Base-by-base conservation (phyloP, 1,140 invertebrate genomes). In the Planococcus citri region DNA sequence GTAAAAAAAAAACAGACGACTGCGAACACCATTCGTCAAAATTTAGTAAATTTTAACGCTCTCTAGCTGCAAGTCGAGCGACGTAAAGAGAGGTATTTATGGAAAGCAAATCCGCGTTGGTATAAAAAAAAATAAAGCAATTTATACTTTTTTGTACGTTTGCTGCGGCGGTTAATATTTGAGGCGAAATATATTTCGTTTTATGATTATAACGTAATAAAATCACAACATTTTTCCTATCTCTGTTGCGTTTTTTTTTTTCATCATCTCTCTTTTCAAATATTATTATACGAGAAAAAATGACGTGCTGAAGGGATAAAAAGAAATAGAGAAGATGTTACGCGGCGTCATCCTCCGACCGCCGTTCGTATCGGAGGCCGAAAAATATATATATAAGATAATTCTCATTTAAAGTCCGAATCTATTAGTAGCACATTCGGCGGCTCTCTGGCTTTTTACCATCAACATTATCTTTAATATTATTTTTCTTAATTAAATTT, bases 401-500 rank as follows among this genome's bases (percentile, higher is more conserved):
- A n/a, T 17, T 51, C 41, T 51, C 41, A 51, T 51, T n/a, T n/a
- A 17, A 51, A 51, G n/a, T 51, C 41, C 41, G 41, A 51, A 17
- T 51, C 41, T 51, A 51, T 51, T 51, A 51, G 41, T 51, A 17
- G 41, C 41, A 20, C n/a, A 51, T 51, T 14, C 41, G n/a, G 41
- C 10, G 17, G 17, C 6, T 3, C 12, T 2, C 3, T 51, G n/a
- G 17, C 12, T 51, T 51, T 33, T 51, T 51, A 51, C 29, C 41
- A 51, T 51, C 41, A 51, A 51, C 41, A 51, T 51, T 51, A 51
- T 51, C 41, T 51, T 51, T 51, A 51, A 51, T 51, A 51, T 51
- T 51, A 51, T 51, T 51, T 51, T 51, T 51, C 41, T 51, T 51
- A 51, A 51, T 51, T 51, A 51, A 51, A 51, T 51, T 51, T 51